phyloP scores from a whole-genome alignment of 1,140 invertebrate genomes.

The Caenorhabditis inopinata region DNA sequence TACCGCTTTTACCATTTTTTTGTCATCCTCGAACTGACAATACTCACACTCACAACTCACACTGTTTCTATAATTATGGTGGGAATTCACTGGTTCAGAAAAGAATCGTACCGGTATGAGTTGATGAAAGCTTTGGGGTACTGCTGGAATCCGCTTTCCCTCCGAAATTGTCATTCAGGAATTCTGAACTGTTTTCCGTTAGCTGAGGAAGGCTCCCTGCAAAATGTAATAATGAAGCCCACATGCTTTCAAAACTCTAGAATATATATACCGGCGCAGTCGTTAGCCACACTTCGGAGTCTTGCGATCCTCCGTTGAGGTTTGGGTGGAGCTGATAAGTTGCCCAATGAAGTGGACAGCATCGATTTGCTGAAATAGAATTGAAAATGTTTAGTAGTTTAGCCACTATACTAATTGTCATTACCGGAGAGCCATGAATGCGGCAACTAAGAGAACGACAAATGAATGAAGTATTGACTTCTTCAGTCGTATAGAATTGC shows the following conservation, averaged over 20 bases:
- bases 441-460: background rate
- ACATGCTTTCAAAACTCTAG: too few relatives aligned
- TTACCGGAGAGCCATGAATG: background rate
- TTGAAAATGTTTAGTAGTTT: background rate
- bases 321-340: conserved; percentile 8
- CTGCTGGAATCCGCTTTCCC: background rate
- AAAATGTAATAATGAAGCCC: background rate
- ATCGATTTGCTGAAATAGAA: conserved; percentile 2
- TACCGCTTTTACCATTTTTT: too few relatives aligned
- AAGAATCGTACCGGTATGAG: too few relatives aligned
- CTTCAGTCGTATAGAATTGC: background rate
- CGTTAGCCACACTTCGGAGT: background rate
- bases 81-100: too few relatives aligned
- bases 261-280: background rate
- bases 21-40: too few relatives aligned
- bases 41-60: too few relatives aligned
- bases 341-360: conserved; percentile 9
- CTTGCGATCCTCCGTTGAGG: conserved; percentile 3
- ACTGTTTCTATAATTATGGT: too few relatives aligned
- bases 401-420: background rate
- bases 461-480: background rate
- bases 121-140: too few relatives aligned
- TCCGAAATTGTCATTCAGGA: background rate
- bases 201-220: background rate
- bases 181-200: background rate